Evolutionary conservation across 2,888 invertebrate species (phyloP).

Genomic region (Doris montereyensis): DNA sequence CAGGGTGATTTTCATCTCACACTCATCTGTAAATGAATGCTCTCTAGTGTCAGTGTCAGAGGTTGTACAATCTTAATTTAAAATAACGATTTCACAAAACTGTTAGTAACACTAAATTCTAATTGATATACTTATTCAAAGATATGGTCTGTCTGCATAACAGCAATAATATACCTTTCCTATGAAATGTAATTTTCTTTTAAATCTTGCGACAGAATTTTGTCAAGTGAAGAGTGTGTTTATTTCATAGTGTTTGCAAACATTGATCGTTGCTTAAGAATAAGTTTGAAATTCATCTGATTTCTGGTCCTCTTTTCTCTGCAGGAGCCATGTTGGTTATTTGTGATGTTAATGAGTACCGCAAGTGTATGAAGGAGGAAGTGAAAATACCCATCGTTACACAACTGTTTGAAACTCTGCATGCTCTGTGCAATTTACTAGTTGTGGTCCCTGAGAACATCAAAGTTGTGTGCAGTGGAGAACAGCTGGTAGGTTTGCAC

Average conservation of each 20-base stretch:
- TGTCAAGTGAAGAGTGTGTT: neutral
- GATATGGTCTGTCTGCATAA: too few relatives aligned
- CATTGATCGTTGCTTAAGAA: neutral
- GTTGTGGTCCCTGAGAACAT: conserved; percentile 96
- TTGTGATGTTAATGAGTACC: conserved; percentile 97
- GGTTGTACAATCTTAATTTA: too few relatives aligned
- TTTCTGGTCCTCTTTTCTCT: neutral
- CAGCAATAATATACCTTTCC: too few relatives aligned
- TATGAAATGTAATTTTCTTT: too few relatives aligned
- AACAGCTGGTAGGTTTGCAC: conserved; percentile 88
- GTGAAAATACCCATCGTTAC: conserved; percentile 84
- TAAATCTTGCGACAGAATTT: too few relatives aligned
- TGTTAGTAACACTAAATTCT: too few relatives aligned
- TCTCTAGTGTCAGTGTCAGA: too few relatives aligned
- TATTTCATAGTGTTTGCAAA: neutral
- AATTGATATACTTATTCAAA: too few relatives aligned
- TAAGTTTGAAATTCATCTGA: too few relatives aligned
- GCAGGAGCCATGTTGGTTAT: conserved; percentile 96
- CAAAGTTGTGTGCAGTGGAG: conserved; percentile 94
- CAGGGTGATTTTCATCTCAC: too few relatives aligned
- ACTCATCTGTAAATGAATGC: too few relatives aligned
- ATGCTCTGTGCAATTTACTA: conserved; percentile 94
- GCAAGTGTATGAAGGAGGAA: conserved; percentile 88
- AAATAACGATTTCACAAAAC: too few relatives aligned
- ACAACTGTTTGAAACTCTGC: conserved; percentile 93